Evolutionary conservation across 2,113 vertebrate genomes (phyloP).

Genomic region (Hemibates koningsi): DNA sequence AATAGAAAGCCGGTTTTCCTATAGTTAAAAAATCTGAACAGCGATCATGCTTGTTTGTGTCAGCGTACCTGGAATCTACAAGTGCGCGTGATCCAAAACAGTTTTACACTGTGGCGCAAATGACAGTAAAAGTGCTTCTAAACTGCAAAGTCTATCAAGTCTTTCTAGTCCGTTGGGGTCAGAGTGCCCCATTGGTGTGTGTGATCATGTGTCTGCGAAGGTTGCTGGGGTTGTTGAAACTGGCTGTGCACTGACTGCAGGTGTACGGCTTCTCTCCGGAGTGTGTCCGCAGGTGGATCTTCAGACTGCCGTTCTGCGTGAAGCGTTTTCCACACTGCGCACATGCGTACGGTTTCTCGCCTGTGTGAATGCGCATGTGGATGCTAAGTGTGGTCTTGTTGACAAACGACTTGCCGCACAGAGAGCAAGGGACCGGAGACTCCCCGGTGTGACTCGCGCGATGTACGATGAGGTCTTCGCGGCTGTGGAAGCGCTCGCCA

Average conservation of each 20-base stretch:
- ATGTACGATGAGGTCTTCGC: slow-evolving; percentile 51
- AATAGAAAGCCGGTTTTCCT: neutral
- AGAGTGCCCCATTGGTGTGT: slow-evolving; percentile 38
- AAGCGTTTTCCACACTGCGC: slow-evolving; percentile 77
- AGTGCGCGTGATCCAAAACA: neutral
- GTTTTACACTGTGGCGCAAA: neutral
- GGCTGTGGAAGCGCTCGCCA: slow-evolving; percentile 35
- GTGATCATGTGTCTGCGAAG: slow-evolving; percentile 66
- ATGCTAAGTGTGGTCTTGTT: slow-evolving; percentile 75
- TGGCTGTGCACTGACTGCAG: slow-evolving; percentile 72
- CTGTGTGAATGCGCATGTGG: slow-evolving; percentile 79
- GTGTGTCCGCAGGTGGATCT: slow-evolving; percentile 78
- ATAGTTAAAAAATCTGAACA: neutral
- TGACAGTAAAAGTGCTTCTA: neutral
- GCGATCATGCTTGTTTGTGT: neutral
- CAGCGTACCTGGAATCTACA: neutral
- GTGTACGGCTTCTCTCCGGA: slow-evolving; percentile 78
- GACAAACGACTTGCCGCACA: slow-evolving; percentile 76
- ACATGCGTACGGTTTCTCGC: slow-evolving; percentile 79
- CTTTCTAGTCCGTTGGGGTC: neutral
- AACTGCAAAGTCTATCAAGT: neutral
- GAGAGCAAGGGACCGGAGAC: slow-evolving; percentile 48
- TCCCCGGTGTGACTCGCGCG: slow-evolving; percentile 54
- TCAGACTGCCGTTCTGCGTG: slow-evolving; percentile 77
- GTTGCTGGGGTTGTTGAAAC: slow-evolving; percentile 76